These are phyloP conservation scores for Hippasteria phrygiana DNA, from an alignment of 53 echinoderm and acorn worm genomes.

Conservation along the genomic window DNA sequence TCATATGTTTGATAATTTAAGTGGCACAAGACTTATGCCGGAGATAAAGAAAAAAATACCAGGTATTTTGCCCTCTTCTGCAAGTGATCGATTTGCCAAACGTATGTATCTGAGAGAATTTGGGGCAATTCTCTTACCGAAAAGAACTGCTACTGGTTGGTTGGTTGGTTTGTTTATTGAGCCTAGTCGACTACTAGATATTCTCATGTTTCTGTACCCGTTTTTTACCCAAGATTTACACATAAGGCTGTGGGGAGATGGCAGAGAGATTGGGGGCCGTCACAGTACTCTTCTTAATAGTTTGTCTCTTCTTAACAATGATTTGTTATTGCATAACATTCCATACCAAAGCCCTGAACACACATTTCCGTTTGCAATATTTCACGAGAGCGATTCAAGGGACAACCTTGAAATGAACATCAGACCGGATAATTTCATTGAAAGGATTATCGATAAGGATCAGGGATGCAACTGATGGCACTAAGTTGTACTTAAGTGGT, in stretches of 20 bases:
- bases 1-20: conserved; percentile 60
- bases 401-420: conserved; percentile 76
- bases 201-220: conserved; percentile 56
- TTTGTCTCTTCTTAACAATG: conserved; percentile 62
- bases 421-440: conserved; percentile 25
- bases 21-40: conserved; percentile 61
- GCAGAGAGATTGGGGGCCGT: conserved; percentile 65
- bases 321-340: conserved; percentile 27
- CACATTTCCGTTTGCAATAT: conserved; percentile 66
- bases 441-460: conserved; percentile 1
- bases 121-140: conserved; percentile 51
- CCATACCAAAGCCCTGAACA: conserved; percentile 75
- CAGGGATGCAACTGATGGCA: too few species aligned
- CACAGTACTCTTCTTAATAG: conserved; percentile 63
- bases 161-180: conserved; percentile 70
- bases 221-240: conserved; percentile 48
- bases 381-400: conserved; percentile 74
- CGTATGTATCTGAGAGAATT: conserved; percentile 53
- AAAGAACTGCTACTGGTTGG: conserved; percentile 72
- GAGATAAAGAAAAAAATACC: conserved; percentile 67
- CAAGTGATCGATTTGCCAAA: neutral
- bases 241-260: conserved; percentile 73
- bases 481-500: conserved; percentile 62
- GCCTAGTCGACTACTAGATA: conserved; percentile 59
- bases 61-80: conserved; percentile 51